Conservation (phyloP, 2,888 invertebrate genomes). For the Nomada fucata region DNA sequence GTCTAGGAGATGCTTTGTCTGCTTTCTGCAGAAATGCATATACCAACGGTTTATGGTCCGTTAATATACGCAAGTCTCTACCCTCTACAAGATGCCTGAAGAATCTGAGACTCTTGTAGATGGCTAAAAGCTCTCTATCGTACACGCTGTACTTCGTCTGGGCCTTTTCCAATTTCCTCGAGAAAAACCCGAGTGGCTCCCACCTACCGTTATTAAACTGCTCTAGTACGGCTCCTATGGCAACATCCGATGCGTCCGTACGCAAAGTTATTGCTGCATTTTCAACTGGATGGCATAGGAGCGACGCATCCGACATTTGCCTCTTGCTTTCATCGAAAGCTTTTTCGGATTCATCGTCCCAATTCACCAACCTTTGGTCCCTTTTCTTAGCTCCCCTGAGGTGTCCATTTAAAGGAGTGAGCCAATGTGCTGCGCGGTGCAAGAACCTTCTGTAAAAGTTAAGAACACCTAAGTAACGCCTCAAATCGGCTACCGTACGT, state of each 20-base stretch:
- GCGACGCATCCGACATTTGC: constrained; percentile 1
- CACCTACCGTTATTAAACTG: constrained; percentile 26
- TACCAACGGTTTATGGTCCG: constrained; percentile 4
- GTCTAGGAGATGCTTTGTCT: background rate
- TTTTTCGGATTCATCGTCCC: constrained; percentile 1
- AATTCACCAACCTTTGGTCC: background rate
- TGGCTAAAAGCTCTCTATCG: too few relatives aligned
- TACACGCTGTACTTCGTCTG: too few relatives aligned
- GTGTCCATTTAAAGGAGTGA: background rate
- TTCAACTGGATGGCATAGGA: constrained; percentile 28
- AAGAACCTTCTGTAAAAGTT: constrained; percentile 33
- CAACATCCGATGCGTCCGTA: constrained; percentile 59
- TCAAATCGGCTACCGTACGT: background rate
- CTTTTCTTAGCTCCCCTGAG: background rate
- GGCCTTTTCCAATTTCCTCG: too few relatives aligned
- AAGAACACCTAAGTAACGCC: background rate
- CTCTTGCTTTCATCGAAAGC: constrained; percentile 28
- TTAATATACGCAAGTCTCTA: background rate
- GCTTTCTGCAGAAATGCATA: background rate
- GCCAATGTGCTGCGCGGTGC: background rate
- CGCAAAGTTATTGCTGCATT: constrained; percentile 42
- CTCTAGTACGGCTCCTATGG: constrained; percentile 51
- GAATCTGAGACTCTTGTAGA: too few relatives aligned
- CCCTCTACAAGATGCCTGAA: background rate
- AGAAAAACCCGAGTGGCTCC: background rate